Base-by-base conservation (phyloP, 2,797 vertebrate genomes). In the Merluccius polli region DNA sequence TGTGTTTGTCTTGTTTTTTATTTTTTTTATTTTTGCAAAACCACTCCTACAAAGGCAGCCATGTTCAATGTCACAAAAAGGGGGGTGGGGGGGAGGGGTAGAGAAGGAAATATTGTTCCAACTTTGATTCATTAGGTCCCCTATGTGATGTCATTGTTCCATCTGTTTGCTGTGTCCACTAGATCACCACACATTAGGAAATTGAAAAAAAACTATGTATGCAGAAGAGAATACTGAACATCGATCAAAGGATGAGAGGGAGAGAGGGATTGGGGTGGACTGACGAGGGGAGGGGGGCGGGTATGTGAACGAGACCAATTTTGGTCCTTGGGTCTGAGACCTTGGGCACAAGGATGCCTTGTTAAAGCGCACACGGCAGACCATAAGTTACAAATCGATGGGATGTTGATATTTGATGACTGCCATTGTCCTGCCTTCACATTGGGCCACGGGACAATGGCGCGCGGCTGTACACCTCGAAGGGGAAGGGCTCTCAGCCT, bases 381-480 rank as follows among this genome's bases (percentile, higher is more conserved):
- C 77, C 79, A 81, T 79, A 77, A 75, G 79, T 78, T 86, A n/a
- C 83, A 80, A 81, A 86, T 88, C 79, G 76, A 90, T 87, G 72
- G 38, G 76, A 83, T 81, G 86, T 89, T 89, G 80, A 92, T 91
- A 89, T 89, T 91, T 87, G 84, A 90, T 89, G 81, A 86, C 82
- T 83, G 83, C 74, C 82, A 87, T 90, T 92, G 87, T 93, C 83
- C 89, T 86, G 63, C 48, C 9, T 3, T 77, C 86, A 79, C 74
- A 78, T 93, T 92, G 93, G 92, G 93, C 92, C 18, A 16, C 93
- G 70, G 73, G 38, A 81, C 81, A 81, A 79, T 70, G 78, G 29
- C 74, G 72, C 73, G 79, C 75, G 12, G 44, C 59, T 35, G 78
- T 75, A 9, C 27, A 74, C 74, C 78, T 87, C 24, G 30, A 84